Base-by-base conservation (phyloP, 2,113 vertebrate species). In the Plotosus lineatus region DNA sequence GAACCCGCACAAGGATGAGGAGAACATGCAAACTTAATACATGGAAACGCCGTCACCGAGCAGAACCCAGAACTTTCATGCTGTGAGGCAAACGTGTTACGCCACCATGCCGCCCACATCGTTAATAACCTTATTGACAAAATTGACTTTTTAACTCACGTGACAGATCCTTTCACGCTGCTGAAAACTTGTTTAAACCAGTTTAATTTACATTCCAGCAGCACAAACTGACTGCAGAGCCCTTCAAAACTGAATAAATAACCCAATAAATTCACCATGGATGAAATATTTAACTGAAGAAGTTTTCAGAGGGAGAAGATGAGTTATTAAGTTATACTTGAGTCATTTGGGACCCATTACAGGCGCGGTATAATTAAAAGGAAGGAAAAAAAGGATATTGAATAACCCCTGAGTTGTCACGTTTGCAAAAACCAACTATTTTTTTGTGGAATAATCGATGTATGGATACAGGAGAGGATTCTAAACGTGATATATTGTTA, bases 401-500 rank as follows among this genome's bases (percentile, higher is more conserved):
- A 58, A 51, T 14, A 38, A 80, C 42, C 51, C 75, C 36, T 58
- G 15, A 53, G 23, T 31, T 15, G 21, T 42, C 61, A 71, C n/a
- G 23, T 79, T 60, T 71, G 14, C 31, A 68, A 46, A 73, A 76
- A 72, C 58, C 28, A 38, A 33, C 60, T 79, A 44, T 23, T 36
- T 75, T 51, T 36, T 61, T 75, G 46, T 33, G 28, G 60, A 19
- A 1, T 76, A 80, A 81, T 84, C 74, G 26, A 79, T 69, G 28
- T 40, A 55, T 53, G 38, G 60, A 58, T 81, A 74, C 66, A 73
- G 14, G 17, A 19, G 23, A 14, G 79, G 63, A 55, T 55, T 53
- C 19, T 61, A 31, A 60, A 76, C 61, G 65, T 73, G 74, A 77
- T 80, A 80, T 74, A 71, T 84, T 75, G 31, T 55, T 31, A 42